Percentiles rank a stretch among this genome's conserved stretches.
Conservation (phyloP, 2,113 vertebrate species). For the Solea solea region DNA sequence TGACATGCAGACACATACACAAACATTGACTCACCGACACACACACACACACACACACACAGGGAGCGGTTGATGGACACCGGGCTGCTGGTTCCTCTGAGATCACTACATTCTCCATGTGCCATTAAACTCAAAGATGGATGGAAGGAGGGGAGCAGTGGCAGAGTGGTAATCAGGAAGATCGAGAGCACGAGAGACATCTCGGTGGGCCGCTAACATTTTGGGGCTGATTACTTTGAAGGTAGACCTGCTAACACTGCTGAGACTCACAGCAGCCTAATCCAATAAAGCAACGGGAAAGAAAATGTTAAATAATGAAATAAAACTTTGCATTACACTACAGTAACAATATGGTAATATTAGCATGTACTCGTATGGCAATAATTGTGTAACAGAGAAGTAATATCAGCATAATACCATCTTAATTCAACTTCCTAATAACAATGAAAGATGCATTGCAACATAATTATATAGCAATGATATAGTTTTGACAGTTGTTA, state of each 20-base stretch:
- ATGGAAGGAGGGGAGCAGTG: conserved; percentile 47
- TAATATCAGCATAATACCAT: too few species aligned
- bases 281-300: neutral
- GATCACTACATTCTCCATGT: conserved; percentile 60
- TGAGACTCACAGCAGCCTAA: conserved; percentile 2
- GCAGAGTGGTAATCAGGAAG: conserved; percentile 32
- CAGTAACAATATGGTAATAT: too few species aligned
- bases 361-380: too few species aligned
- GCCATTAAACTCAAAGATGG: conserved; percentile 64
- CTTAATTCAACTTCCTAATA: too few species aligned
- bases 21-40: conserved; percentile 38
- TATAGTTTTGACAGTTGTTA: neutral
- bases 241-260: neutral
- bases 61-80: conserved; percentile 55
- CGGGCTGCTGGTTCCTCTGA: conserved; percentile 60
- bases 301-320: neutral
- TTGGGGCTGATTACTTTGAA: conserved; percentile 29
- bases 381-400: too few species aligned
- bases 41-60: conserved; percentile 28
- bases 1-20: conserved; percentile 18
- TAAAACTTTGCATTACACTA: too few species aligned
- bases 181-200: conserved; percentile 18
- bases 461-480: neutral
- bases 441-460: too few species aligned
- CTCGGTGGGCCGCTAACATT: conserved; percentile 21